Base-by-base conservation (phyloP, 2,888 invertebrate genomes). In the Bembecia ichneumoniformis region DNA sequence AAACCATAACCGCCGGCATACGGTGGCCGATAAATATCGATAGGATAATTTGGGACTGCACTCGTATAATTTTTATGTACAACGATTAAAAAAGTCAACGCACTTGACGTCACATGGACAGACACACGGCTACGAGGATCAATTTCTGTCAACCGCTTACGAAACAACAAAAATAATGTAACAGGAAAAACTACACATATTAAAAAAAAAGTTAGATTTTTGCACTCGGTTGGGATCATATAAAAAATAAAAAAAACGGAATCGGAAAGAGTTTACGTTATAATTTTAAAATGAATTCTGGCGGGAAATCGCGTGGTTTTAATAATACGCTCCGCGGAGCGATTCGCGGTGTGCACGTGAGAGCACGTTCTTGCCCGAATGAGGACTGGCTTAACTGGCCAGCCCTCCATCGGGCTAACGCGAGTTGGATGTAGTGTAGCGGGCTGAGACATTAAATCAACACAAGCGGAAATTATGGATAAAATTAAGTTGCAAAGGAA, bases 321-420 rank as follows among this genome's bases (percentile, higher is more conserved):
- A 14, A 43, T 46, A 47, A 43, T 47, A 51, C 50, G 49, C 13
- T 28, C 46, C 52, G 47, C 45, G 46, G 51, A 51, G 48, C 50
- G 53, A 55, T 52, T 51, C 53, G 55, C 67, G 58, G 54, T 54
- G 55, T 55, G 60, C 51, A 74, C 82, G 82, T 81, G 72, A 58
- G 64, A 57, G 68, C 72, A 71, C 78, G 67, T 59, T 66, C 70
- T 71, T 56, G 52, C 56, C 68, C 71, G 68, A 64, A 54, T 53
- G 64, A 64, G 59, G 62, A 82, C 82, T 80, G 80, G n/a, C 50
- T 46, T 50, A 43, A 47, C 4, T 46, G 50, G 46, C 47, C 47
- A 49, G 49, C 47, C 28, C 47, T 5, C 47, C 52, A 54, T 9
- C 52, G 49, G 49, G 46, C 46, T 46, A 48, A 40, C 28, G 20